Conservation (phyloP, 2,797 vertebrate genomes). For the Manis javanica region DNA sequence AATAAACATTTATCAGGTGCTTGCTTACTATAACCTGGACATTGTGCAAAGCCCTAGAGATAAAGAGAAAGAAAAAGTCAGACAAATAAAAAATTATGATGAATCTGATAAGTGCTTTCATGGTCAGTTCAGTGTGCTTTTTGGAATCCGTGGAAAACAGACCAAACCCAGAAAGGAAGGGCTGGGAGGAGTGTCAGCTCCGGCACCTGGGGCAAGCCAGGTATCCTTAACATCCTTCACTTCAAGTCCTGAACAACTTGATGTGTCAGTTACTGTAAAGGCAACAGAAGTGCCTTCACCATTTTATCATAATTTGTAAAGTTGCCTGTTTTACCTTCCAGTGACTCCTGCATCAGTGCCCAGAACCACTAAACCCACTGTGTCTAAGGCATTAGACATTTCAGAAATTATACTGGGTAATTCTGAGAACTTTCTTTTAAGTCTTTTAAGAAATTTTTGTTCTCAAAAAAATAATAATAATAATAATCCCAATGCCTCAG, state of each 20-base stretch:
- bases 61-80: slow-evolving; percentile 25
- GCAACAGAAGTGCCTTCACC: neutral
- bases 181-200: neutral
- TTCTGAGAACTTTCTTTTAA: slow-evolving; percentile 29
- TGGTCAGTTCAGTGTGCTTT: neutral
- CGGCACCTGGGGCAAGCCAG: neutral
- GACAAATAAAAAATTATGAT: neutral
- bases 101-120: neutral
- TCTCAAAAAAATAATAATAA: neutral
- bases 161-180: neutral
- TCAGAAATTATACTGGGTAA: slow-evolving; percentile 75
- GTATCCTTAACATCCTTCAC: neutral
- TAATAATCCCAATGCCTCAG: neutral
- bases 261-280: neutral
- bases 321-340: slow-evolving; percentile 52
- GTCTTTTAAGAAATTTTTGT: too few species aligned
- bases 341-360: slow-evolving; percentile 67
- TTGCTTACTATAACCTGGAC: neutral
- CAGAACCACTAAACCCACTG: slow-evolving; percentile 63
- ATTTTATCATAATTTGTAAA: slow-evolving; percentile 43
- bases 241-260: neutral
- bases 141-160: neutral
- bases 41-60: neutral
- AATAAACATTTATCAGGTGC: neutral
- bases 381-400: slow-evolving; percentile 50